Evolutionary conservation across 2,888 invertebrate species (phyloP).

Genomic region (Eueremaeus valkanovi): DNA sequence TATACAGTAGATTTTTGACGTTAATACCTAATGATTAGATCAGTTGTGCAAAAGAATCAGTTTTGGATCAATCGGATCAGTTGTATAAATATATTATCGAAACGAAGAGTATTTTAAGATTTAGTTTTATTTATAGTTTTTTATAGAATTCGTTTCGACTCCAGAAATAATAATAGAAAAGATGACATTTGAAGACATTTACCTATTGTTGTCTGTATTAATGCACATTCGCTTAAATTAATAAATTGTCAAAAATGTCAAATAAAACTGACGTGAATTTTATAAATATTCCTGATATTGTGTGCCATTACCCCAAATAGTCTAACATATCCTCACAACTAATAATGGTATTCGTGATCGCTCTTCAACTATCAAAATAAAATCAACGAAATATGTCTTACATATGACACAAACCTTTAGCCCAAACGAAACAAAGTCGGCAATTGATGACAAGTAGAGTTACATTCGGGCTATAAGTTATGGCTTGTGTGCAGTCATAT

Average conservation of each 20-base stretch:
- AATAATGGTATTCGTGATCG: constrained; percentile 32
- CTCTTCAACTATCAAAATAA: not conserved
- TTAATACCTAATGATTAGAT: constrained; percentile 32
- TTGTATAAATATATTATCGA: too few relatives aligned
- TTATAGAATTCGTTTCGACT: too few relatives aligned
- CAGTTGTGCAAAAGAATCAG: not conserved
- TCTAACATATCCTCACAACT: too few relatives aligned
- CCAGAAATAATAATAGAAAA: not conserved
- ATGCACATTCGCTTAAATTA: not conserved
- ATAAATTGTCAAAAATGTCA: not conserved
- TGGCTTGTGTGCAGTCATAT: not conserved
- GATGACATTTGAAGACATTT: not conserved
- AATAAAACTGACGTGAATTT: constrained; percentile 13
- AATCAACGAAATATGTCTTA: constrained; percentile 14
- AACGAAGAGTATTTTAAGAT: too few relatives aligned
- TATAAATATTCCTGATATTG: too few relatives aligned
- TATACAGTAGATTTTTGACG: constrained; percentile 27
- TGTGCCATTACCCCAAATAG: too few relatives aligned
- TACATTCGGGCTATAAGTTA: not conserved
- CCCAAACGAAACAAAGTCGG: not conserved
- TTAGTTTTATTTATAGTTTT: too few relatives aligned
- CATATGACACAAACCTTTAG: constrained; percentile 19
- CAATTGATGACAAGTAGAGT: constrained; percentile 22
- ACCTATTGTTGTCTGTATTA: not conserved
- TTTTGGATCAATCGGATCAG: too few relatives aligned